A percentile compares a stretch with the other conserved stretches of the same genome.
These are phyloP conservation scores for Ceratotherium simum DNA, from an alignment of 2,113 vertebrate species.

Conservation along the genomic window DNA sequence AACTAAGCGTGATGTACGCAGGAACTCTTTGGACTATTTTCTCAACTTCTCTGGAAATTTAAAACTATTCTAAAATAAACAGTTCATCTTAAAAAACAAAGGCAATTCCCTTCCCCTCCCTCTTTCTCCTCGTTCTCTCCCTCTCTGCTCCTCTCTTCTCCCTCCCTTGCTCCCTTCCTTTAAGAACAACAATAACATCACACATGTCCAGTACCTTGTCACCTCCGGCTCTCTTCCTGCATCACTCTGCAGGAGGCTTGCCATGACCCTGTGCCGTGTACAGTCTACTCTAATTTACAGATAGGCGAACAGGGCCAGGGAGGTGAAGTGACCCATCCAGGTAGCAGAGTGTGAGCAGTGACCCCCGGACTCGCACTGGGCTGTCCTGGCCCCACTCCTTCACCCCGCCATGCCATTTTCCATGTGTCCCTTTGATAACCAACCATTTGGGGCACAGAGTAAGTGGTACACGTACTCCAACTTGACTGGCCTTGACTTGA, in stretches of 20 bases:
- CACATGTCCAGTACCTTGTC: fast-evolving
- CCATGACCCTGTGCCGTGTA: too few species aligned
- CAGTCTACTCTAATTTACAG: neutral
- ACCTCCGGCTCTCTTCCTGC: neutral
- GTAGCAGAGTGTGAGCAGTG: neutral
- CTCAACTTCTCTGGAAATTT: neutral
- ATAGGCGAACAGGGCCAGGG: neutral
- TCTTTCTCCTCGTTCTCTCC: neutral
- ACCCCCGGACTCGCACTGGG: neutral
- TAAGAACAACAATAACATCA: neutral
- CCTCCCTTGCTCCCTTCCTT: neutral
- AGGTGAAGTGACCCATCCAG: too few species aligned
- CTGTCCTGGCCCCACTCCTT: neutral
- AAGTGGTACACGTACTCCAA: neutral
- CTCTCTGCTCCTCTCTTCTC: too few species aligned
- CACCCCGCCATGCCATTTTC: neutral
- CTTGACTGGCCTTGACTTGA: neutral
- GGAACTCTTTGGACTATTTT: neutral
- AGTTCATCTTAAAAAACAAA: neutral
- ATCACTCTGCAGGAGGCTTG: neutral
- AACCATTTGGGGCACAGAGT: neutral
- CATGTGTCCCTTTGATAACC: neutral
- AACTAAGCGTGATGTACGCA: too few species aligned
- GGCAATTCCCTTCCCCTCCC: neutral
- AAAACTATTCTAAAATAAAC: neutral